Conservation (phyloP, 2,888 invertebrate species). For the Drosophila heteroneura region DNA sequence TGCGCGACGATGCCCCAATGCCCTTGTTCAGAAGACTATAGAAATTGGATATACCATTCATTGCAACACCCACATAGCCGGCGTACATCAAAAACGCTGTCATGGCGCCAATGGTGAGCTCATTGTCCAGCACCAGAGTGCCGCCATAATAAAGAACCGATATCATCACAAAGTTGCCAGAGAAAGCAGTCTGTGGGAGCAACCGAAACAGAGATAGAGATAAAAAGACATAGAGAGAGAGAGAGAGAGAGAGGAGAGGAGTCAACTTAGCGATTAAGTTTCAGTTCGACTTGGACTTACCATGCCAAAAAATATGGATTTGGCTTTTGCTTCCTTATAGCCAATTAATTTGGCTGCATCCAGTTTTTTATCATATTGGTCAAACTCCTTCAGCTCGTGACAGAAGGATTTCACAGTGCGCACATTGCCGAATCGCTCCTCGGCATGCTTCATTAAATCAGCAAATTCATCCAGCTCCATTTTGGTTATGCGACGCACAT, state of each 20-base stretch:
- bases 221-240: background rate
- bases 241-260: no score
- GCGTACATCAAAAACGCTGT: constrained; percentile 98
- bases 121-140: constrained; percentile 92
- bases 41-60: constrained; percentile 95
- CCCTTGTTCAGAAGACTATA: constrained; percentile 97
- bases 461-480: constrained; percentile 91
- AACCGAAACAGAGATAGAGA: background rate
- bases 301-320: constrained; percentile 96
- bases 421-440: constrained; percentile 96
- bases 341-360: constrained; percentile 91
- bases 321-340: constrained; percentile 94
- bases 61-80: constrained; percentile 95
- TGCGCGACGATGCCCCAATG: constrained; percentile 94
- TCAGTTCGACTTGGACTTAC: constrained; percentile 86
- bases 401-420: constrained; percentile 97
- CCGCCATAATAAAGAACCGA: constrained; percentile 97
- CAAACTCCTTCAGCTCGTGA: constrained; percentile 92
- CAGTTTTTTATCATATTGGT: constrained; percentile 89
- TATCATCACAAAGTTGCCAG: constrained; percentile 95
- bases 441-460: constrained; percentile 90
- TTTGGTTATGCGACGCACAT: constrained; percentile 93
- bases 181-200: constrained; percentile 90
- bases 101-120: constrained; percentile 93
- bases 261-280: background rate